Percentiles rank a stretch among this genome's conserved stretches.
Evolutionary conservation across 2,113 vertebrate genomes (phyloP).

Genomic region (Apus apus): DNA sequence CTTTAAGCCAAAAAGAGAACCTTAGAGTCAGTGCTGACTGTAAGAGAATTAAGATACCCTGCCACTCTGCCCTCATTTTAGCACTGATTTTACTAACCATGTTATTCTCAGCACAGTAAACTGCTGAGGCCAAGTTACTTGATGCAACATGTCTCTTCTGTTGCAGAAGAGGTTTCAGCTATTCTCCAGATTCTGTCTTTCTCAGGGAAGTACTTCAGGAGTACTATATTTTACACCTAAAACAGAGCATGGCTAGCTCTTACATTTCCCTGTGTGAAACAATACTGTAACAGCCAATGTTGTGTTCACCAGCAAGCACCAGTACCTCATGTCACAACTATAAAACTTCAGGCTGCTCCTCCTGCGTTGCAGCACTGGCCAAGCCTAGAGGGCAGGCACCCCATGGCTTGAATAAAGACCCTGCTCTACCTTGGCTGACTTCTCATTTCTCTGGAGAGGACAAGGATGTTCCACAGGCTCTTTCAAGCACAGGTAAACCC

Average conservation of each 20-base stretch:
- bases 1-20: neutral
- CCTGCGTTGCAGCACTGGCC: neutral
- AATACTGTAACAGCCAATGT: neutral
- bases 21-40: neutral
- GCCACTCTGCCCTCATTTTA: neutral
- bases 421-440: neutral
- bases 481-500: neutral
- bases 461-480: neutral
- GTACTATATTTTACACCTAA: neutral
- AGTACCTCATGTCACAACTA: neutral
- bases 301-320: neutral
- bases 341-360: neutral
- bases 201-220: neutral
- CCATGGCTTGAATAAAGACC: neutral
- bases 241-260: neutral
- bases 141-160: neutral
- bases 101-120: neutral
- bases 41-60: neutral
- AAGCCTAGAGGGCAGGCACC: neutral
- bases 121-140: neutral
- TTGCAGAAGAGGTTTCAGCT: neutral
- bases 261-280: neutral
- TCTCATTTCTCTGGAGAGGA: neutral
- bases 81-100: neutral
- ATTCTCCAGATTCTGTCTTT: neutral